These are phyloP conservation scores for Andrena flavipes DNA, from an alignment of 2,888 invertebrate genomes.

Conservation along the genomic window DNA sequence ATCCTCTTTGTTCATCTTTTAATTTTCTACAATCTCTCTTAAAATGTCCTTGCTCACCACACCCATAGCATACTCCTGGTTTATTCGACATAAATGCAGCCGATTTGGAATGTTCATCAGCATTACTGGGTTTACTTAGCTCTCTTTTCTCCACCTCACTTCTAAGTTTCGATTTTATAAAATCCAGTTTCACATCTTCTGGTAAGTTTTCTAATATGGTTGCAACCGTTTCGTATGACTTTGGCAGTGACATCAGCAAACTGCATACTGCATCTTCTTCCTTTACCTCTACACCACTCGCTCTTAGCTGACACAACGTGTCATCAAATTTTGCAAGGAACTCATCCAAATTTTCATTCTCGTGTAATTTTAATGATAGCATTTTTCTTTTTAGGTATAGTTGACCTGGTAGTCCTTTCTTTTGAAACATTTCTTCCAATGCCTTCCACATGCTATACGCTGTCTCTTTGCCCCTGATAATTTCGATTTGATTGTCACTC, in stretches of 20 bases:
- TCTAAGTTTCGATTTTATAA: background rate
- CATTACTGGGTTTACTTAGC: background rate
- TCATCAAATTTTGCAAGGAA: slow-evolving; percentile 10
- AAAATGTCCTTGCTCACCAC: slow-evolving; percentile 4
- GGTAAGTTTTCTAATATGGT: slow-evolving; percentile 10
- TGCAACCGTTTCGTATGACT: slow-evolving; percentile 20
- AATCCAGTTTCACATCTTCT: background rate
- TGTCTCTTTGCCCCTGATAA: background rate
- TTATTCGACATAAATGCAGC: background rate
- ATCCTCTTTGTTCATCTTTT: background rate
- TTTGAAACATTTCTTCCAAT: background rate
- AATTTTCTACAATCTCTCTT: background rate
- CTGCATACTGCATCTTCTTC: slow-evolving; percentile 8
- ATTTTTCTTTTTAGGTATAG: background rate
- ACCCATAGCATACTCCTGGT: background rate
- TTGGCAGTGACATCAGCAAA: slow-evolving; percentile 17
- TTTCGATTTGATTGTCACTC: background rate
- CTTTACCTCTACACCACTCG: slow-evolving; percentile 6
- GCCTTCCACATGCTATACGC: background rate
- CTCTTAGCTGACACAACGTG: background rate
- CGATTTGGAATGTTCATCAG: background rate
- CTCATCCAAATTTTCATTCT: background rate
- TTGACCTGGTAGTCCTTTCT: slow-evolving; percentile 2
- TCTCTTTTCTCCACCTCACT: slow-evolving; percentile 12
- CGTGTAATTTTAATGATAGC: background rate